Percentiles rank a stretch among this genome's conserved stretches.
phyloP scores from a whole-genome alignment of 2,797 vertebrate species.

The Thamnophis elegans region DNA sequence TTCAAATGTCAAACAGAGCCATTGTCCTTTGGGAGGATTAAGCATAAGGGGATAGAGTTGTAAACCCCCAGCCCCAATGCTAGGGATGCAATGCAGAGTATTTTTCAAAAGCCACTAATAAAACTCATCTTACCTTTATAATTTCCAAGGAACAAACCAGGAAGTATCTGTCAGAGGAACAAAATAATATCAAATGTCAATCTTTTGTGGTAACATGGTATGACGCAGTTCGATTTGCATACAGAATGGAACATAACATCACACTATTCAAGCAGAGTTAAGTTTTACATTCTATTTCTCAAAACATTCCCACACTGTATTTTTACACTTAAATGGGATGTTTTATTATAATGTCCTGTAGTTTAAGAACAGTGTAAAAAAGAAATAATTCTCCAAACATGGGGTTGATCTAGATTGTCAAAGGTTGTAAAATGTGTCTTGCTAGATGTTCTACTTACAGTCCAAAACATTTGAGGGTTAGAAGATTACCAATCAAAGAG shows the following conservation, averaged over 20 bases:
- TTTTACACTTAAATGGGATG: background rate
- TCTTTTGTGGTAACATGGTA: conserved; percentile 54
- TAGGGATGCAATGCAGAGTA: conserved; percentile 12
- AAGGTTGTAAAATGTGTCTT: no score
- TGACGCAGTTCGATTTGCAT: conserved; percentile 55
- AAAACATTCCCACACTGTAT: conserved; percentile 19
- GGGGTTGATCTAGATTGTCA: background rate
- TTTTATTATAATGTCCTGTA: background rate
- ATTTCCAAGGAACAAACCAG: conserved; percentile 92
- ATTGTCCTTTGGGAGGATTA: background rate
- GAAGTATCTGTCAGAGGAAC: conserved; percentile 83
- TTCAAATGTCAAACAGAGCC: background rate
- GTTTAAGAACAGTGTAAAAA: background rate
- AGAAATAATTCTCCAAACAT: background rate
- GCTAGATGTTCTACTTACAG: background rate
- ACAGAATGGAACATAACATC: conserved; percentile 65
- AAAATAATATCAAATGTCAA: conserved; percentile 66
- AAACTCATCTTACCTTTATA: conserved; percentile 85
- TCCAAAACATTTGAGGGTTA: background rate
- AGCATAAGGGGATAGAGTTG: background rate
- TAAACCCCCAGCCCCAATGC: background rate
- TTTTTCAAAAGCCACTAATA: conserved; percentile 15
- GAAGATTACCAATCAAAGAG: background rate
- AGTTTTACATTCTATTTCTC: background rate
- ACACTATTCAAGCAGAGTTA: conserved; percentile 40